These are phyloP conservation scores for Potorous gilbertii DNA, from an alignment of 2,797 vertebrate species.

Conservation along the genomic window DNA sequence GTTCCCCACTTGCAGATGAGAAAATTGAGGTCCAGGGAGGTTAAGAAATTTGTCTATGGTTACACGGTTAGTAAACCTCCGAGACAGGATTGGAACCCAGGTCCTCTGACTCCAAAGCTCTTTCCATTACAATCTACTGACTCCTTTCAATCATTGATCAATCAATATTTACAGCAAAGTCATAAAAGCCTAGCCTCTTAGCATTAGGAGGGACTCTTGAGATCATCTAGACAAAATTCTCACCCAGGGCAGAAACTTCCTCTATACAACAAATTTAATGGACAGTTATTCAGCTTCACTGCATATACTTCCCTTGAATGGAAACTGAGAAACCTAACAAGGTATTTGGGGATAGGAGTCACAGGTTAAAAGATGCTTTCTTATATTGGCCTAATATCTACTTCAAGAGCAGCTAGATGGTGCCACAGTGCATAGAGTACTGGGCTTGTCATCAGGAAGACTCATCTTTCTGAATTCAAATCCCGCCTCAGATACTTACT, in stretches of 20 bases:
- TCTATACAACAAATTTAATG: background rate
- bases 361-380: conserved; percentile 9
- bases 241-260: background rate
- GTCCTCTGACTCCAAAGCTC: background rate
- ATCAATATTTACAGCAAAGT: conserved; percentile 42
- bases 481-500: background rate
- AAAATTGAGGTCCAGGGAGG: background rate
- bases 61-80: background rate
- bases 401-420: background rate
- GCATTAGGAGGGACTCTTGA: background rate
- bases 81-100: background rate
- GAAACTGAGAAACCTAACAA: background rate
- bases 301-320: background rate
- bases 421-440: background rate
- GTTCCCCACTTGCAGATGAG: background rate
- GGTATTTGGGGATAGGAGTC: background rate
- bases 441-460: background rate
- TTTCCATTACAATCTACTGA: background rate
- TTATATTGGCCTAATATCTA: conserved; percentile 1
- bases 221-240: background rate
- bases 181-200: background rate
- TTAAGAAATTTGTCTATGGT: background rate
- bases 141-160: background rate
- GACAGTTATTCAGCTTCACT: background rate
- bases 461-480: background rate